Evolutionary conservation across 37 sponge, comb jelly and placozoan genomes (phyloP), one percentile per base, ranked within the genome.

Genomic region (Ianthella basta): DNA sequence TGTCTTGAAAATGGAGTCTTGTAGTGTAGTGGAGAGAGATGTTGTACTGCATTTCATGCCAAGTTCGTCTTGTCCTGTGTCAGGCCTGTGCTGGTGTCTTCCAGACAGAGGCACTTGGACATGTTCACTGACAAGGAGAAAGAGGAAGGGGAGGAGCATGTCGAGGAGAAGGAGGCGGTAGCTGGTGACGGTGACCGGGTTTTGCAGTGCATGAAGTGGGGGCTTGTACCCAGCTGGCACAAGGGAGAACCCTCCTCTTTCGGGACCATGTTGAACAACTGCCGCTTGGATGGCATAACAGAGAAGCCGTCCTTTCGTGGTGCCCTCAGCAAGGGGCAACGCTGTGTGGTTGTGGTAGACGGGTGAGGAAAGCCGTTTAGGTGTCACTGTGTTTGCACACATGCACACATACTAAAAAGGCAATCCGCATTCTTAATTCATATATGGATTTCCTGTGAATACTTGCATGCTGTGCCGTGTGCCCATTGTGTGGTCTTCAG

Each of bases 141-240:
- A 3, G 56, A 30, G 3, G 29, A 30, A 30, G 29, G 25, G 25
- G 30, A 14, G 2, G 30, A 23, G 19, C n/a, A 32, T 15, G 44
- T 0, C 19, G 36, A 23, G 54, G 50, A 37, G 64, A 30, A 1
- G 23, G 40, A 27, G 56, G 41, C 15, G 27, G 41, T 3, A 23
- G 13, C 27, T 56, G 50, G 0, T 1, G 57, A 29, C 66, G 86
- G 81, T 54, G 97, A 91, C 29, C 85, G 97, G 16, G 90, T 96
- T 6, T 60, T 96, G 50, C 97, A 97, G 82, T 54, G 75, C 20
- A 97, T 97, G 97, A 90, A 92, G 75, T 97, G 97, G 97, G 97
- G 97, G 19, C 80, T 97, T 0, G 83, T 97, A 20, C 97, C 97
- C 12, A 80, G 83, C 53, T 97, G 97, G 97, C 91, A 95, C 50